Conservation (phyloP, 2,113 vertebrate genomes). For the Panthera uncia region DNA sequence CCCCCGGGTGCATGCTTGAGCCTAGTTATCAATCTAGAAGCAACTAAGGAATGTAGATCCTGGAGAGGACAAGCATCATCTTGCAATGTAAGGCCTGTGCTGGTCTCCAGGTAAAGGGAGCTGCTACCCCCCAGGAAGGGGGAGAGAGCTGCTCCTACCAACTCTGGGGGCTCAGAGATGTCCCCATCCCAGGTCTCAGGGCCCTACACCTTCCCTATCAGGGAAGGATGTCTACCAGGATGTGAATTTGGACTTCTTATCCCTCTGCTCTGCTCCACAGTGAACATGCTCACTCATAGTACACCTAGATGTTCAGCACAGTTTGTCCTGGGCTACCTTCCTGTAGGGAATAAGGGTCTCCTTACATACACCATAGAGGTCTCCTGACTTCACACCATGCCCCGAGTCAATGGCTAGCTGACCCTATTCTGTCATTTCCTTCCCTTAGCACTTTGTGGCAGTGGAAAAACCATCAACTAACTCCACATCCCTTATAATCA, state of each 20-base stretch:
- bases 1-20: background rate
- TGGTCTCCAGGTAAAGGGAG: background rate
- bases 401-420: background rate
- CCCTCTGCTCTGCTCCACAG: background rate
- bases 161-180: background rate
- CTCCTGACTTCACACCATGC: background rate
- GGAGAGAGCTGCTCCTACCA: background rate
- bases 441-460: background rate
- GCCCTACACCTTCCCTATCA: background rate
- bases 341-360: background rate
- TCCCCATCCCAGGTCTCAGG: background rate
- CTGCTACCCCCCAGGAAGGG: background rate
- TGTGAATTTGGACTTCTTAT: background rate
- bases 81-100: background rate
- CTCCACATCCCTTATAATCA: background rate
- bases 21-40: background rate
- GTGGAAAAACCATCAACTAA: background rate
- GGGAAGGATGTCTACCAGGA: background rate
- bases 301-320: background rate
- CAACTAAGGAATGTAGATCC: background rate
- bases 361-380: background rate
- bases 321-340: background rate
- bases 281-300: background rate
- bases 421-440: background rate
- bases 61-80: background rate